Percentiles rank a stretch among this genome's conserved stretches.
Conservation (phyloP, 1,140 invertebrate genomes). For the Micrasema minimum region DNA sequence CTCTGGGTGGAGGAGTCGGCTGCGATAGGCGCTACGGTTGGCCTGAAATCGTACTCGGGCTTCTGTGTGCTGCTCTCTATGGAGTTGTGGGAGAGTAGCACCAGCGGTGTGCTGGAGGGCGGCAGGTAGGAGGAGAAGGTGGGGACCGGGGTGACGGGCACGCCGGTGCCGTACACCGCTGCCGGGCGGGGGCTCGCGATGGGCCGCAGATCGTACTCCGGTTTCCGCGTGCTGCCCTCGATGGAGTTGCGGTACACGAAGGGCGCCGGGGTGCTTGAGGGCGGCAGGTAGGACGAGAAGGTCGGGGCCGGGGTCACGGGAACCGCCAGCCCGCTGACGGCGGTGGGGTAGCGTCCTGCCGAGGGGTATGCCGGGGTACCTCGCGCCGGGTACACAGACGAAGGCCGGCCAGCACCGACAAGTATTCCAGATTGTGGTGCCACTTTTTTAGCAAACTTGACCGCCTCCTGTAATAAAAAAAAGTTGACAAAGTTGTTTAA, state of each 20-base stretch:
- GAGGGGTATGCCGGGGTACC: slow-evolving; percentile 57
- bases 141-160: slow-evolving; percentile 56
- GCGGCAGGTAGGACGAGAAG: slow-evolving; percentile 54
- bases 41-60: slow-evolving; percentile 58
- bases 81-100: slow-evolving; percentile 64
- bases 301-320: slow-evolving; percentile 57
- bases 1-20: slow-evolving; percentile 54
- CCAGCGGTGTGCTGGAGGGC: slow-evolving; percentile 58
- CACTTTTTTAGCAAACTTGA: slow-evolving; percentile 76
- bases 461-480: slow-evolving; percentile 67
- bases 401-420: slow-evolving; percentile 56
- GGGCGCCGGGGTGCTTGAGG: slow-evolving; percentile 57
- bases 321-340: slow-evolving; percentile 53
- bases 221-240: slow-evolving; percentile 55
- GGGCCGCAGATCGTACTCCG: slow-evolving; percentile 58
- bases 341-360: slow-evolving; percentile 37
- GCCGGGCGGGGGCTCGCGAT: slow-evolving; percentile 59
- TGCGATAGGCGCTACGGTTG: slow-evolving; percentile 61
- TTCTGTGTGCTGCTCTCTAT: slow-evolving; percentile 59
- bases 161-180: slow-evolving; percentile 56
- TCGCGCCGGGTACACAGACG: slow-evolving; percentile 55
- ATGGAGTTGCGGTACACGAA: slow-evolving; percentile 63
- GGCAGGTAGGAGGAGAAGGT: slow-evolving; percentile 54
- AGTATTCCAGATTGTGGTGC: slow-evolving; percentile 74
- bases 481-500: too few relatives aligned